Percentiles rank a stretch among this genome's conserved stretches.
These are phyloP conservation scores for Periophthalmus magnuspinnatus DNA, from an alignment of 2,797 vertebrate genomes.

Conservation along the genomic window DNA sequence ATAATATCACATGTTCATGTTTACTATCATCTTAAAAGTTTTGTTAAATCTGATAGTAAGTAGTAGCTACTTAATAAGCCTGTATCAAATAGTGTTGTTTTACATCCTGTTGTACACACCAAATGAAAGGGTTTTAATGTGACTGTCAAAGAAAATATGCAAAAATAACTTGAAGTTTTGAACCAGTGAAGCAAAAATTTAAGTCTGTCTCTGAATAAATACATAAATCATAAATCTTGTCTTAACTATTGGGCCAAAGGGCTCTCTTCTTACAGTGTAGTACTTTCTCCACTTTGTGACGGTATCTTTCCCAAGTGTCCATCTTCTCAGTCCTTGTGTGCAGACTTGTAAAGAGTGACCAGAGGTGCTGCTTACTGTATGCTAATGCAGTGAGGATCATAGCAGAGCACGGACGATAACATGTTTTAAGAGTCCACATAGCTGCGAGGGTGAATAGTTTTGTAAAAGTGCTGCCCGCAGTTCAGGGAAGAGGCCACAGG, in stretches of 20 bases:
- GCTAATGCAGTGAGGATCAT: constrained; percentile 61
- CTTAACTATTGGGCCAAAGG: neutral
- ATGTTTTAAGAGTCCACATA: constrained; percentile 50
- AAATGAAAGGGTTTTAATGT: neutral
- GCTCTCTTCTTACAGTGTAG: constrained; percentile 4
- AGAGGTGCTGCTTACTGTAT: constrained; percentile 61
- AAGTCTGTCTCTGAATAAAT: neutral
- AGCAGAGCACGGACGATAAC: constrained; percentile 57
- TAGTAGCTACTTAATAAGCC: too few species aligned
- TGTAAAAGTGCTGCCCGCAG: constrained; percentile 24
- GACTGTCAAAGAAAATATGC: neutral
- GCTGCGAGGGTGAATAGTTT: constrained; percentile 45
- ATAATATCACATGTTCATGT: too few species aligned
- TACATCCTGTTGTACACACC: neutral
- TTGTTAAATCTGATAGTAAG: too few species aligned
- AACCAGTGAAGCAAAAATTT: constrained; percentile 1
- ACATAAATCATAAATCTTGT: neutral
- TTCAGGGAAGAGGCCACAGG: constrained; percentile 39
- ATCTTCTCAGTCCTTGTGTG: constrained; percentile 21
- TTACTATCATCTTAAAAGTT: too few species aligned
- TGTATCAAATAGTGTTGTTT: too few species aligned
- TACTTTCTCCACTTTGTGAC: constrained; percentile 2
- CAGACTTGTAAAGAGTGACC: constrained; percentile 51
- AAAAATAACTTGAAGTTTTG: neutral
- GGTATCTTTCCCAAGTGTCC: constrained; percentile 22